Evolutionary conservation across 2,888 invertebrate species (phyloP), one percentile per base, ranked within the genome.

Genomic region (Bembecia ichneumoniformis): DNA sequence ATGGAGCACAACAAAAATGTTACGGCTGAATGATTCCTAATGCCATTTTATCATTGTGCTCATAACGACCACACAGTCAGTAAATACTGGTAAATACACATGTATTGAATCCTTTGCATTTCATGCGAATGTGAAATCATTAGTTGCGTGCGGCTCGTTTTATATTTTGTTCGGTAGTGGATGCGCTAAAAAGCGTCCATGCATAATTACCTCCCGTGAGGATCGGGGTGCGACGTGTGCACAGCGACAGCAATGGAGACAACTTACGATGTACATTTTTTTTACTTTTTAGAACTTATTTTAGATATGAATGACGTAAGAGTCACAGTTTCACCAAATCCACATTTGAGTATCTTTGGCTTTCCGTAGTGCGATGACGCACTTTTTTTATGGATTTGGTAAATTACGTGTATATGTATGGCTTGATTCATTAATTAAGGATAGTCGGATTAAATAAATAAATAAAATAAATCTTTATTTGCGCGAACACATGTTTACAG

Each of bases 171-270:
- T 80, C 76, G 76, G 61, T 68, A 74, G 72, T 73, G 77, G 71
- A 77, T 52, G 76, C 79, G 82, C 79, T 83, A 87, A 87, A 86
- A 84, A 83, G 81, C 82, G 77, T 63, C 82, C 79, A 80, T 83
- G 82, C 84, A 86, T 87, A 87, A 86, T 86, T 86, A 87, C 86
- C 83, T 81, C 78, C 80, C 77, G 69, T 70, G 73, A 71, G 77
- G 72, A 74, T 72, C 69, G 68, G 66, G 66, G 71, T 67, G 71
- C 66, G 64, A 58, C 55, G 60, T 55, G 58, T 52, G 68, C 52
- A 77, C 72, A 76, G 48, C 50, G 60, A 16, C 1, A 36, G 40
- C 35, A 5, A 35, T 64, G 36, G 77, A 83, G 74, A 59, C 48
- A 62, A 51, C 28, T 28, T 9, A 28, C 9, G 9, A 28, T 28